These are phyloP conservation scores for Heteractis magnifica DNA, from an alignment of 92 coral and sea anemone species.

Conservation along the genomic window DNA sequence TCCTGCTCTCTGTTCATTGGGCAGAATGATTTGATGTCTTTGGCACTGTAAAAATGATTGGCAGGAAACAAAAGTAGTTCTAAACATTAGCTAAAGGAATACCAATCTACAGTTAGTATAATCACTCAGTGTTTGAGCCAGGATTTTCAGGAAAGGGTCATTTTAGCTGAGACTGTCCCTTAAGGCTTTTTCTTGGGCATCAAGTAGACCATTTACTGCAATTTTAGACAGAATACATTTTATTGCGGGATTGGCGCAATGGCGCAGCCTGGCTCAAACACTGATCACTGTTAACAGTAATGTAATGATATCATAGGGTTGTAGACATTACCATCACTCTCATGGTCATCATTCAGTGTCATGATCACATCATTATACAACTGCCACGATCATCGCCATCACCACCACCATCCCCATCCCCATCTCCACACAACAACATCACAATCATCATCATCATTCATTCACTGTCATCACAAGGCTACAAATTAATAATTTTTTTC, in stretches of 20 bases:
- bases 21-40: conserved; percentile 80
- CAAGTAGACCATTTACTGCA: too few species aligned
- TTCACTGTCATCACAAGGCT: not conserved
- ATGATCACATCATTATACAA: not conserved
- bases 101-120: not conserved
- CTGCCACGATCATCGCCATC: not conserved
- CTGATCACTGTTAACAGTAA: not conserved
- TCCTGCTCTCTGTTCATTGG: conserved; percentile 92
- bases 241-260: too few species aligned
- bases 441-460: not conserved
- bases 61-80: not conserved
- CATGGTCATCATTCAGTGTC: too few species aligned
- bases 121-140: too few species aligned
- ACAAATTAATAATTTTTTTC: not conserved
- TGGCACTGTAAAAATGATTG: conserved; percentile 65
- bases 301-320: too few species aligned
- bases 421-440: too few species aligned
- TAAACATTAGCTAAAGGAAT: not conserved
- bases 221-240: too few species aligned
- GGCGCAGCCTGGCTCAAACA: too few species aligned
- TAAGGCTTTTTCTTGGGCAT: too few species aligned
- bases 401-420: not conserved
- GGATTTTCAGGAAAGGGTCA: too few species aligned
- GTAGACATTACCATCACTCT: not conserved
- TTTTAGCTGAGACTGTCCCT: too few species aligned